A percentile compares a stretch with the other conserved stretches of the same genome.
Conservation (phyloP, 2,888 invertebrate genomes). For the Thalpophila matura region DNA sequence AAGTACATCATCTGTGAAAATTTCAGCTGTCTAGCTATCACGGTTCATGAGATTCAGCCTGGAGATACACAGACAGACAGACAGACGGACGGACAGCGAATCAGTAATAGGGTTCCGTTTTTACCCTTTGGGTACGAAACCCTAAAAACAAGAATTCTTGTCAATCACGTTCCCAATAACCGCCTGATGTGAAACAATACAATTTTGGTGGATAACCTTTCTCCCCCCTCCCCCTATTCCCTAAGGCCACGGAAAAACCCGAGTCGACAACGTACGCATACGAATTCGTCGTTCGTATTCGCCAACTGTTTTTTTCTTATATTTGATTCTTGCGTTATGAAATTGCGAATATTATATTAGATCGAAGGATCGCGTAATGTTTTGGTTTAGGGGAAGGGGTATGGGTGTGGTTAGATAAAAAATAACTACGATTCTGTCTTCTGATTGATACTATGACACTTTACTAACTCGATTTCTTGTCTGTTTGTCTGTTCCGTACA, state of each 20-base stretch:
- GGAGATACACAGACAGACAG: too few species aligned
- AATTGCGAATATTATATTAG: constrained; percentile 59
- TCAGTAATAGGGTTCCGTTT: too few species aligned
- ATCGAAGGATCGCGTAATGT: constrained; percentile 22
- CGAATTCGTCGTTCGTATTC: constrained; percentile 46
- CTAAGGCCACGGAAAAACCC: constrained; percentile 47
- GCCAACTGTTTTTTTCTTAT: constrained; percentile 56
- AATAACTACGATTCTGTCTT: too few species aligned
- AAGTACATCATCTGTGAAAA: too few species aligned
- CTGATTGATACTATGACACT: too few species aligned
- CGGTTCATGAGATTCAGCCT: too few species aligned
- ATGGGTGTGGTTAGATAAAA: background rate
- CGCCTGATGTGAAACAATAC: constrained; percentile 51
- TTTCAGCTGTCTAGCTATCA: too few species aligned
- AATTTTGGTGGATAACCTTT: constrained; percentile 42
- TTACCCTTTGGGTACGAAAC: too few species aligned
- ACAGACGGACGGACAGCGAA: too few species aligned
- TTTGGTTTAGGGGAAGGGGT: constrained; percentile 17
- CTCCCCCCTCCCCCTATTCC: constrained; percentile 31
- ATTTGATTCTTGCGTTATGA: constrained; percentile 58
- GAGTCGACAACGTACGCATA: constrained; percentile 53
- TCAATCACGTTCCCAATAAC: constrained; percentile 50
- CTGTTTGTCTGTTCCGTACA: too few species aligned
- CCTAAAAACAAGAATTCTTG: constrained; percentile 17
- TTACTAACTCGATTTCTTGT: too few species aligned